A percentile compares a stretch with the other conserved stretches of the same genome.
Evolutionary conservation across 2,113 vertebrate genomes (phyloP).

Genomic region (Leuciscus idus): DNA sequence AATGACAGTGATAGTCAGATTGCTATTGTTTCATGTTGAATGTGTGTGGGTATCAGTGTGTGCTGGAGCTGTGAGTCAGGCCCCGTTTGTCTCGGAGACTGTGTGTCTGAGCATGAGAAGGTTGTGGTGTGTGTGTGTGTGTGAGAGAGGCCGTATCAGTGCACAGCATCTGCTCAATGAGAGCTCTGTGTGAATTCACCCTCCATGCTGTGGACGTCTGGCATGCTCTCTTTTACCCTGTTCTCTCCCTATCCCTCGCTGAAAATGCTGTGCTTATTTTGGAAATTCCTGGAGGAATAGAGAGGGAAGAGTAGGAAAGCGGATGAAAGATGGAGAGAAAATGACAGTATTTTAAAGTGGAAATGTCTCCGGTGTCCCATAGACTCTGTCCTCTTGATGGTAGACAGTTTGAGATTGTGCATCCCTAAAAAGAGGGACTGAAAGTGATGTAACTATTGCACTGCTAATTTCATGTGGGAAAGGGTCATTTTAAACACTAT

Average conservation of each 20-base stretch:
- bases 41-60: background rate
- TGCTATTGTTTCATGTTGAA: conserved; percentile 5
- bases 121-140: background rate
- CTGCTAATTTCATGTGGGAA: background rate
- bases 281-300: conserved; percentile 63
- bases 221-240: conserved; percentile 19
- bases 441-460: conserved; percentile 13
- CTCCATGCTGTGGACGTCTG: conserved; percentile 20
- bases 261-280: conserved; percentile 57
- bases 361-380: background rate
- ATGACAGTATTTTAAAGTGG: background rate
- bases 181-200: conserved; percentile 40
- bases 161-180: conserved; percentile 37
- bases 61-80: conserved; percentile 21
- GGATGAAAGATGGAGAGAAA: background rate
- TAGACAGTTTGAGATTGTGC: background rate
- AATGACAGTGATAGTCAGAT: conserved; percentile 13
- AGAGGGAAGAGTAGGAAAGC: conserved; percentile 56
- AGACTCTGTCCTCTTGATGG: background rate
- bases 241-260: conserved; percentile 51
- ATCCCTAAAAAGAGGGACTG: background rate
- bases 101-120: conserved; percentile 4
- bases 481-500: background rate
- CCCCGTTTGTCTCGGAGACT: conserved; percentile 7
- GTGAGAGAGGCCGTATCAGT: conserved; percentile 9